Evolutionary conservation across 2,888 invertebrate genomes (phyloP).

Genomic region (Polyommatus iphigenia): DNA sequence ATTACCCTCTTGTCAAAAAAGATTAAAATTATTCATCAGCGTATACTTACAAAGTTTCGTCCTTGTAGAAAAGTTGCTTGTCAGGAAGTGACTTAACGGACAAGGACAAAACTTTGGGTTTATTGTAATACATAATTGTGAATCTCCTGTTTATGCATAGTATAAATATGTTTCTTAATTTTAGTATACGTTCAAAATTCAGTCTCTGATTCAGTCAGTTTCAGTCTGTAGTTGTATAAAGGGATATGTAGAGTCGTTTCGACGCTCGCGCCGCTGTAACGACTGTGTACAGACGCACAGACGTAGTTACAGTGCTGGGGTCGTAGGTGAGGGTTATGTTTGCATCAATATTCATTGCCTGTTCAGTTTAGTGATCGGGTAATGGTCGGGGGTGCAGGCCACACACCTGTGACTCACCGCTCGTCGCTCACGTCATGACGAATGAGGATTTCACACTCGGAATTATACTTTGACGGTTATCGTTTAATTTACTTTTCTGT

Average conservation of each 20-base stretch:
- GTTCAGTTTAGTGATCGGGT: constrained; percentile 22
- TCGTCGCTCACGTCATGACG: constrained; percentile 8
- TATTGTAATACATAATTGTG: too few species aligned
- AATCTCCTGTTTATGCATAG: neutral
- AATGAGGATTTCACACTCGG: constrained; percentile 10
- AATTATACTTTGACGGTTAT: constrained; percentile 18
- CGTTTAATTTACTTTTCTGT: neutral
- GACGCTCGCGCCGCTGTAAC: neutral
- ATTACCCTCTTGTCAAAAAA: too few species aligned
- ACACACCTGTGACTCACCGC: constrained; percentile 28
- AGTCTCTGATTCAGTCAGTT: neutral
- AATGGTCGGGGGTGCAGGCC: constrained; percentile 20
- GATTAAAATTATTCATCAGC: too few species aligned
- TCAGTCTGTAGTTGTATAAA: neutral
- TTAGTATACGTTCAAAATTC: neutral
- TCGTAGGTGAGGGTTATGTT: constrained; percentile 9
- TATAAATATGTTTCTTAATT: neutral
- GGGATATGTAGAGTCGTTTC: neutral
- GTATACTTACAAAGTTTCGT: too few species aligned
- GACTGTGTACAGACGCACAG: neutral
- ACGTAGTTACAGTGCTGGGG: neutral
- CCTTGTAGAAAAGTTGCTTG: too few species aligned
- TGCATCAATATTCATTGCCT: constrained; percentile 26
- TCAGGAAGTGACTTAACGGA: too few species aligned
- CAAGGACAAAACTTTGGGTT: too few species aligned